A percentile compares a stretch with the other conserved stretches of the same genome.
These are phyloP conservation scores for Enteromius paludinosus DNA, from an alignment of 2,797 vertebrate genomes.

Conservation along the genomic window DNA sequence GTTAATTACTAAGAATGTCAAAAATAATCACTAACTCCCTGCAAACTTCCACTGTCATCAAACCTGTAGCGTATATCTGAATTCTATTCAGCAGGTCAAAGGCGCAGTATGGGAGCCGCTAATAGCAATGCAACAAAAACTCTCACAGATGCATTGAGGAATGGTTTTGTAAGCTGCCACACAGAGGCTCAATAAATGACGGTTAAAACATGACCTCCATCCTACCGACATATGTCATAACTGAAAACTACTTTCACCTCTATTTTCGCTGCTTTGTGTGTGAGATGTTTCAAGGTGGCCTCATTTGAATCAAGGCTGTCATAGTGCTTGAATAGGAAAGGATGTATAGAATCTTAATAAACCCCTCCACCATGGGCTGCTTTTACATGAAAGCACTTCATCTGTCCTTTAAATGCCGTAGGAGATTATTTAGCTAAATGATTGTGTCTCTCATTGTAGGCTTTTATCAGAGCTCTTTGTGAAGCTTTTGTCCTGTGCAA, in stretches of 20 bases:
- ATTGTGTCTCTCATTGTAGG: conserved; percentile 22
- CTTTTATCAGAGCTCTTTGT: conserved; percentile 1
- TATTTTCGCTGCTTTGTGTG: conserved; percentile 52
- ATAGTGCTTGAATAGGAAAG: conserved; percentile 45
- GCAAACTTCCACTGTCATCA: conserved; percentile 31
- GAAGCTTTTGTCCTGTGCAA: conserved; percentile 8
- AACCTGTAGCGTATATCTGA: conserved; percentile 33
- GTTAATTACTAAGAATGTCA: conserved; percentile 66
- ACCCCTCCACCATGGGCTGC: conserved; percentile 14
- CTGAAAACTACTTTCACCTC: conserved; percentile 61
- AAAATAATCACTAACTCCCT: conserved; percentile 58
- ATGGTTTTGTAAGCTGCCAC: conserved; percentile 41
- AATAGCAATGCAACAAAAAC: conserved; percentile 39
- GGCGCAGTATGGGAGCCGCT: neutral
- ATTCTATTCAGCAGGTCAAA: conserved; percentile 21
- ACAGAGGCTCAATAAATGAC: conserved; percentile 39
- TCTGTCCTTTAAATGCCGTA: conserved; percentile 24
- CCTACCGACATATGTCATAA: conserved; percentile 41
- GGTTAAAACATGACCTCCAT: conserved; percentile 59
- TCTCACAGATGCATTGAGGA: conserved; percentile 14
- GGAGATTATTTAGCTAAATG: conserved; percentile 34
- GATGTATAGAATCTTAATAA: conserved; percentile 58
- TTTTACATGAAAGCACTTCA: conserved; percentile 46
- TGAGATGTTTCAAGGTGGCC: conserved; percentile 45
- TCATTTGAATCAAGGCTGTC: conserved; percentile 64